A percentile compares a stretch with the other conserved stretches of the same genome.
phyloP scores from a whole-genome alignment of 2,888 invertebrate species.

The Amorpha juglandis region DNA sequence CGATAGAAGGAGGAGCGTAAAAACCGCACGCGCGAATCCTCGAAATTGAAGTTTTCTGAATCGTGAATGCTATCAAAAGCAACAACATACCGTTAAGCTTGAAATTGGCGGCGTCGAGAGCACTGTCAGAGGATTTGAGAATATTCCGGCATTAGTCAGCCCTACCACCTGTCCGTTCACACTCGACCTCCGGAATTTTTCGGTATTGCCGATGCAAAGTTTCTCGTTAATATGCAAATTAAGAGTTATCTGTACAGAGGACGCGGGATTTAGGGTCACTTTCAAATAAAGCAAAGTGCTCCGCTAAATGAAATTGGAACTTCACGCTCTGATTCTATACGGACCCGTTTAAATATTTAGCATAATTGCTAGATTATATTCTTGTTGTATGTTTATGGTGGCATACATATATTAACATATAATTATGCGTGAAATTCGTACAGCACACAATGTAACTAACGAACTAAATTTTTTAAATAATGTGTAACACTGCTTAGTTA shows the following conservation, averaged over 20 bases:
- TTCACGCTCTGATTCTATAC: conserved; percentile 67
- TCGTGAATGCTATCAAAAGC: conserved; percentile 47
- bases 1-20: background rate
- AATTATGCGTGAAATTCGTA: conserved; percentile 58
- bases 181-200: conserved; percentile 74
- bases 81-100: conserved; percentile 39
- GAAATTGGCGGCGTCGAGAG: conserved; percentile 38
- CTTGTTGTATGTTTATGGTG: conserved; percentile 61
- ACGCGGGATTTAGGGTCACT: conserved; percentile 70
- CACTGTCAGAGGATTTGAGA: conserved; percentile 56
- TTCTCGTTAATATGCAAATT: conserved; percentile 83
- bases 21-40: background rate
- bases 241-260: conserved; percentile 76
- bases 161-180: conserved; percentile 74
- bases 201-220: conserved; percentile 76
- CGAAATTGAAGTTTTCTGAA: conserved; percentile 28
- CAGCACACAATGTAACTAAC: conserved; percentile 55
- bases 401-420: conserved; percentile 64
- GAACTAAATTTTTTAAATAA: conserved; percentile 62
- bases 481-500: conserved; percentile 65
- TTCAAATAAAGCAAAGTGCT: conserved; percentile 62
- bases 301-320: conserved; percentile 66
- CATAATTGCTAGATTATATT: conserved; percentile 71
- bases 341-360: conserved; percentile 71
- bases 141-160: conserved; percentile 63